Evolutionary conservation across 2,888 invertebrate genomes (phyloP).

Genomic region (Hirtodrosophila confusa): DNA sequence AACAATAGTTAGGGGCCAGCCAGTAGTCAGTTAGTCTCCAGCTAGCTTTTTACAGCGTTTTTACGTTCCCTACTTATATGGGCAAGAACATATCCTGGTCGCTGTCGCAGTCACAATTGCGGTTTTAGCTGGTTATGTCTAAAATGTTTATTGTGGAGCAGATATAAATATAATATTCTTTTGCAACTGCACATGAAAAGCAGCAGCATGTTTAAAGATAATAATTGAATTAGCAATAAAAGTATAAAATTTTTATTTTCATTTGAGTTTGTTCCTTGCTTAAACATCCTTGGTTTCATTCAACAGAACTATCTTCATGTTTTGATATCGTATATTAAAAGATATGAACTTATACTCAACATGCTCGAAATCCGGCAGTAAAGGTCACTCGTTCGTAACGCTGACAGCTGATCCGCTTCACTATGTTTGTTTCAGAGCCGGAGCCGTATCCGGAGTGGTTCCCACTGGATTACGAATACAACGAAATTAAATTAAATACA

Average conservation of each 20-base stretch:
- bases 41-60: conserved; percentile 34
- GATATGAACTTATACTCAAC: too few species aligned
- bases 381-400: conserved; percentile 2
- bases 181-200: too few species aligned
- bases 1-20: conserved; percentile 23
- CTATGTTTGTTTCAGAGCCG: background rate
- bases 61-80: conserved; percentile 8
- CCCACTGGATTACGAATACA: conserved; percentile 41
- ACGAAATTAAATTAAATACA: conserved; percentile 74
- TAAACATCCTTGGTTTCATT: too few species aligned
- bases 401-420: background rate
- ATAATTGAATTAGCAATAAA: too few species aligned
- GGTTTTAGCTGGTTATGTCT: background rate
- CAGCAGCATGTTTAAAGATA: too few species aligned
- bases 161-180: background rate
- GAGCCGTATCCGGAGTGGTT: background rate
- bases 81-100: background rate
- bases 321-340: too few species aligned
- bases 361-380: background rate
- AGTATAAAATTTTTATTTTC: too few species aligned
- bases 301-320: too few species aligned
- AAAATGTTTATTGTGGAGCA: background rate
- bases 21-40: conserved; percentile 19
- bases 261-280: too few species aligned
- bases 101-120: background rate